phyloP scores from a whole-genome alignment of 2,797 vertebrate genomes.

The Falco rusticolus region DNA sequence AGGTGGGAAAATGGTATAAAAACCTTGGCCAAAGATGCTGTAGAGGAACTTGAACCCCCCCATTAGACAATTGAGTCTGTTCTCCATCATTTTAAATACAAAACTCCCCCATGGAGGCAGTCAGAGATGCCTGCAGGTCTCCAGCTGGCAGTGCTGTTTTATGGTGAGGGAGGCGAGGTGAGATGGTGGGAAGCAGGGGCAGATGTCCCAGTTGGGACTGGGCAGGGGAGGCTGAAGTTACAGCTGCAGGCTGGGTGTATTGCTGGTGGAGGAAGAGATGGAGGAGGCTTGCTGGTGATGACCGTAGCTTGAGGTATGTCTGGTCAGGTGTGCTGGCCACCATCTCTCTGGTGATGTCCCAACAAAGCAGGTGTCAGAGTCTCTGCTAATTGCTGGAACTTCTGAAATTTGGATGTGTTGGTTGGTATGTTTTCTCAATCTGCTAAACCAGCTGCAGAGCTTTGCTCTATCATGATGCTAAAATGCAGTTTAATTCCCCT shows the following conservation, averaged over 20 bases:
- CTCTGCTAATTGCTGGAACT: background rate
- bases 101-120: background rate
- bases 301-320: fast-evolving
- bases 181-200: background rate
- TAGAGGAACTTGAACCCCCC: background rate
- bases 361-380: background rate
- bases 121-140: background rate
- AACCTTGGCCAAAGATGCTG: background rate
- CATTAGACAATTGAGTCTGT: background rate
- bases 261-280: background rate
- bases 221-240: background rate
- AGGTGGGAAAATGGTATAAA: background rate
- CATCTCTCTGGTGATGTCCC: background rate
- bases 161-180: too few species aligned
- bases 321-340: too few species aligned
- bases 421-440: background rate
- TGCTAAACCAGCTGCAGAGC: background rate
- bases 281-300: background rate
- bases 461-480: background rate
- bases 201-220: background rate
- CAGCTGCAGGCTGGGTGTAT: background rate
- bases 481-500: background rate
- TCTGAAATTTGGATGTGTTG: background rate
- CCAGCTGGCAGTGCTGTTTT: background rate
- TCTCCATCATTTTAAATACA: background rate